A percentile compares a stretch with the other conserved stretches of the same genome.
phyloP scores from a whole-genome alignment of 2,797 vertebrate genomes.

The Furcifer pardalis region DNA sequence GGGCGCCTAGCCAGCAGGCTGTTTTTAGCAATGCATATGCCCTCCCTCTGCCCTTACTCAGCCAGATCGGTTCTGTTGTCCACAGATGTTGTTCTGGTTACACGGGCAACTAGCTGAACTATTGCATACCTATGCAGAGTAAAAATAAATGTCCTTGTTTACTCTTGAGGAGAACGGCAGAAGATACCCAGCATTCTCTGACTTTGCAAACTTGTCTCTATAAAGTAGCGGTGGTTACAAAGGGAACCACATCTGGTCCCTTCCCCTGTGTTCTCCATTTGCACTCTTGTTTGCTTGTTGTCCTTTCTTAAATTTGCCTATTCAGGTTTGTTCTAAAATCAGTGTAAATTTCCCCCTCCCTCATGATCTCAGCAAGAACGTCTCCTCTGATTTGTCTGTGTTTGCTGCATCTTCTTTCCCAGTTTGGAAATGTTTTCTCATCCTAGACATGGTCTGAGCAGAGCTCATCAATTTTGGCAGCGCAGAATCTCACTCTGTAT shows the following conservation, averaged over 20 bases:
- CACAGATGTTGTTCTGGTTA: constrained; percentile 26
- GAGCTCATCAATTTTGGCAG: no score
- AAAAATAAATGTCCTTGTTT: constrained; percentile 41
- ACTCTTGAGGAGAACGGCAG: fast-evolving
- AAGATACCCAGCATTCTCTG: not conserved
- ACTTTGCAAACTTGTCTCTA: not conserved
- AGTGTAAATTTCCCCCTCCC: not conserved
- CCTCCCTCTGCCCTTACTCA: not conserved
- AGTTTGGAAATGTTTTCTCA: not conserved
- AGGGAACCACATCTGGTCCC: not conserved
- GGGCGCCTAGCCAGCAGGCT: not conserved
- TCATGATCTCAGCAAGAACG: not conserved
- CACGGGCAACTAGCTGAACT: not conserved
- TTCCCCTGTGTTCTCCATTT: not conserved
- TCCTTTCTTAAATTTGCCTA: no score
- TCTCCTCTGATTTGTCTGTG: not conserved
- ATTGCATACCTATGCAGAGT: constrained; percentile 6
- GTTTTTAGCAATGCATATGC: constrained; percentile 15
- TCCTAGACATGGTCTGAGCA: no score
- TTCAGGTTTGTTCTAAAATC: not conserved
- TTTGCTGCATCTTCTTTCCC: not conserved
- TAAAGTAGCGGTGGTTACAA: not conserved
- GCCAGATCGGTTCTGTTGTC: constrained; percentile 2
- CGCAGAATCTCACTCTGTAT: no score
- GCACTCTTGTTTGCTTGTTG: not conserved